Base-by-base conservation (phyloP, 1,140 invertebrate genomes). In the Brachystomella parvula region DNA sequence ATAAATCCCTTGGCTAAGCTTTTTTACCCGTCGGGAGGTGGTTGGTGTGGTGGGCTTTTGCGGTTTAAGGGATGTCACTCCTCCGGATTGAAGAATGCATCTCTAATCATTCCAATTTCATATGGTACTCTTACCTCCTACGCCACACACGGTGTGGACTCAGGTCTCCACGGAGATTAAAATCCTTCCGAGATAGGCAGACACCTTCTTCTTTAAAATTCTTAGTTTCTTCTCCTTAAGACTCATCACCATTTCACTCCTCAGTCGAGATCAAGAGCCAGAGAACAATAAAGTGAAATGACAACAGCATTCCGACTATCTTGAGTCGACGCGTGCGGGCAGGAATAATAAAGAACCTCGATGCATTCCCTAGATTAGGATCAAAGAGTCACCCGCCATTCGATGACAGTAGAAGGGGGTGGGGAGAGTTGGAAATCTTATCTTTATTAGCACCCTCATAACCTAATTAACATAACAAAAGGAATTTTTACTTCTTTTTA, bases 381-480 rank as follows among this genome's bases (percentile, higher is more conserved):
- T 53, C 49, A 53, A 53, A 53, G 49, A 53, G 9, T 9, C 49
- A 15, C 49, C 24, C 49, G 49, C 49, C 49, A 24, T 24, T 6
- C 35, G 35, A 19, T 9, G 35, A 26, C 49, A n/a, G n/a, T n/a
- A n/a, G n/a, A n/a, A n/a, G n/a, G n/a, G n/a, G n/a, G n/a, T n/a
- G n/a, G n/a, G n/a, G n/a, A n/a, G n/a, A n/a, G n/a, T n/a, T n/a
- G 39, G n/a, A n/a, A 26, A 26, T 17, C 49, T 53, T 53, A 53
- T 53, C 49, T 53, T 53, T 53, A 53, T 53, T 53, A 53, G 49
- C 49, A 53, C 49, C 49, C 12, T 53, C 49, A 53, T 53, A 53
- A 53, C 49, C 49, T 53, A 53, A 53, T 53, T 53, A 53, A 53
- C 49, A 53, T 53, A 53, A 53, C 49, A 53, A 53, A 12, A 53